Evolutionary conservation across 2,797 vertebrate species (phyloP).

Genomic region (Lepidocolaptes lacrymiger): DNA sequence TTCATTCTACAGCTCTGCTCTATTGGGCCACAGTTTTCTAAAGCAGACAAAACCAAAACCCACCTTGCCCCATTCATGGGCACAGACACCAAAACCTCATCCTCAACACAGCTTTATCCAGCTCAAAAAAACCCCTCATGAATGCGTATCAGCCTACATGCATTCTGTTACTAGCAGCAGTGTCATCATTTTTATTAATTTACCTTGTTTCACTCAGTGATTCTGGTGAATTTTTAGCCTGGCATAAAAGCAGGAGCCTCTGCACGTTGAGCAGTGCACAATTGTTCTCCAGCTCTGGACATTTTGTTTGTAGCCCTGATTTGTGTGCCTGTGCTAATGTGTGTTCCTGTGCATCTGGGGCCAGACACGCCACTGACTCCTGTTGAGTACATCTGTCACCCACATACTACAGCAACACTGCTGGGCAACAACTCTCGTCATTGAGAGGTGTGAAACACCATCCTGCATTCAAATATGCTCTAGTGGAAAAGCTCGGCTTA

Average conservation of each 20-base stretch:
- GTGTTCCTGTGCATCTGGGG: background rate
- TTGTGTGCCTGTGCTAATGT: background rate
- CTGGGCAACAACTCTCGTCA: background rate
- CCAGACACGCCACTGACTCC: background rate
- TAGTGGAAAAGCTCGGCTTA: background rate
- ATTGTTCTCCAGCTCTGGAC: background rate
- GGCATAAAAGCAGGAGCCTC: slow-evolving; percentile 10
- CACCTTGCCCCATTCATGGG: background rate
- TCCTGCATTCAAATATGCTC: background rate
- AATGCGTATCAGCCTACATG: background rate
- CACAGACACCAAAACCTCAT: background rate
- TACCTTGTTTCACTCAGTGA: background rate
- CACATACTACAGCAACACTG: background rate
- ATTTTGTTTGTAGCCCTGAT: background rate
- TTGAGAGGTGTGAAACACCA: background rate
- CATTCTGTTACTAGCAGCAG: background rate
- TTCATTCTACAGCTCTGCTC: background rate
- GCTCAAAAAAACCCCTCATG: background rate
- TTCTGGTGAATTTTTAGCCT: background rate
- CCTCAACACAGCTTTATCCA: background rate
- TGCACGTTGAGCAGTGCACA: background rate
- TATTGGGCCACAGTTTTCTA: background rate
- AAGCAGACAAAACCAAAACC: rapidly evolving
- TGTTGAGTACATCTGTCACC: background rate
- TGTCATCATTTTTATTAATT: background rate